Percentiles rank a stretch among this genome's conserved stretches.
Conservation (phyloP, 2,888 invertebrate genomes). For the Boloria selene region DNA sequence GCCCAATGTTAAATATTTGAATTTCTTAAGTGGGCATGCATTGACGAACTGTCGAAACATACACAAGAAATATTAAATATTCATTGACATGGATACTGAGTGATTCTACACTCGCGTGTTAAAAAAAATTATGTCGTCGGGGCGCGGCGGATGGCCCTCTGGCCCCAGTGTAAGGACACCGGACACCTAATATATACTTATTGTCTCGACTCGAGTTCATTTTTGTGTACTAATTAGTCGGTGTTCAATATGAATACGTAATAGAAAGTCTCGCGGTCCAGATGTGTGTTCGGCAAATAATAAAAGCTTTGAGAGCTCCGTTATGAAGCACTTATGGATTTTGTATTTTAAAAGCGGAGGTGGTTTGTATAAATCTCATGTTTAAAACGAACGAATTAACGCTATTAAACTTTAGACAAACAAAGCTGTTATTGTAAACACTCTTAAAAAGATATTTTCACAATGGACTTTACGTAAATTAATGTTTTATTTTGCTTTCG, state of each 20-base stretch:
- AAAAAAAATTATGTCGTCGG: slow-evolving; percentile 56
- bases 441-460: slow-evolving; percentile 17
- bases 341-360: slow-evolving; percentile 53
- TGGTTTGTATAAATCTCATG: slow-evolving; percentile 56
- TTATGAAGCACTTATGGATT: slow-evolving; percentile 67
- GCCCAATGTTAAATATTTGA: slow-evolving; percentile 80
- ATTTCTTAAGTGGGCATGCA: slow-evolving; percentile 80
- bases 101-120: slow-evolving; percentile 53
- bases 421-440: slow-evolving; percentile 16
- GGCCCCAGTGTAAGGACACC: slow-evolving; percentile 59
- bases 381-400: slow-evolving; percentile 34
- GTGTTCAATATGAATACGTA: slow-evolving; percentile 79
- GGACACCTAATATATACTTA: slow-evolving; percentile 56
- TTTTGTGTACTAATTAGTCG: slow-evolving; percentile 81
- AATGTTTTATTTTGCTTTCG: slow-evolving; percentile 1
- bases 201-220: slow-evolving; percentile 72
- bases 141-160: slow-evolving; percentile 42
- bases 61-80: slow-evolving; percentile 74
- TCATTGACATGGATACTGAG: slow-evolving; percentile 64
- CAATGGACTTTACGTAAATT: slow-evolving; percentile 2
- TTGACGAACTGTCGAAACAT: slow-evolving; percentile 73
- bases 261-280: slow-evolving; percentile 76
- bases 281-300: slow-evolving; percentile 78
- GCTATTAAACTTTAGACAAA: slow-evolving; percentile 33
- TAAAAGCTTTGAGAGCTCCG: slow-evolving; percentile 67